These are phyloP conservation scores for Autographa gamma DNA, from an alignment of 2,888 invertebrate species.

Conservation along the genomic window DNA sequence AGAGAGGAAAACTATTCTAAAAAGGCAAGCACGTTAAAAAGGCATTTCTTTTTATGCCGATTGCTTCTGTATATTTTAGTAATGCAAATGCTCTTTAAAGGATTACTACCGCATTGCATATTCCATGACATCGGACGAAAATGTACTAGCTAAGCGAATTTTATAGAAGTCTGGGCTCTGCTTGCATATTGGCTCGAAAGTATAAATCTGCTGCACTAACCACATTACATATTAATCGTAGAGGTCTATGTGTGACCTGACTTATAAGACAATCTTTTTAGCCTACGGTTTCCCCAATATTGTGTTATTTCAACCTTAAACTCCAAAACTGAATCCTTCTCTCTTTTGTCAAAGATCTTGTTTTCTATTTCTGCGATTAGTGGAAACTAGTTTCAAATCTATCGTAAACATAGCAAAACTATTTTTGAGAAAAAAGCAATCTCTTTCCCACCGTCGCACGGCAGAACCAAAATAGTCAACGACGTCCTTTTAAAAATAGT, in stretches of 20 bases:
- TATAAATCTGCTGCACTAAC: not conserved
- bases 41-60: not conserved
- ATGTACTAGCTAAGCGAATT: not conserved
- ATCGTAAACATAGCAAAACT: not conserved
- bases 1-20: not conserved
- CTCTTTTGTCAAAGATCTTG: too few relatives aligned
- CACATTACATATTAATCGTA: not conserved
- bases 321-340: too few relatives aligned
- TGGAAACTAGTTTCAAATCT: not conserved
- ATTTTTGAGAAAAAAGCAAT: not conserved
- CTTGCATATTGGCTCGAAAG: not conserved
- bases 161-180: not conserved
- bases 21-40: not conserved
- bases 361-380: not conserved
- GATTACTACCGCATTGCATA: conserved; percentile 2
- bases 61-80: conserved; percentile 1
- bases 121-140: not conserved
- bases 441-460: not conserved
- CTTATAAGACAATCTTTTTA: not conserved
- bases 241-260: not conserved
- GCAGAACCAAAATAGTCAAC: conserved; percentile 1
- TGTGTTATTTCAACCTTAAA: too few relatives aligned
- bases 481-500: conserved; percentile 22
- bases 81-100: conserved; percentile 6
- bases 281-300: too few relatives aligned